A percentile compares a stretch with the other conserved stretches of the same genome.
These are phyloP conservation scores for Enteromius unitaeniatus DNA, from an alignment of 2,797 vertebrate species.

Conservation along the genomic window DNA sequence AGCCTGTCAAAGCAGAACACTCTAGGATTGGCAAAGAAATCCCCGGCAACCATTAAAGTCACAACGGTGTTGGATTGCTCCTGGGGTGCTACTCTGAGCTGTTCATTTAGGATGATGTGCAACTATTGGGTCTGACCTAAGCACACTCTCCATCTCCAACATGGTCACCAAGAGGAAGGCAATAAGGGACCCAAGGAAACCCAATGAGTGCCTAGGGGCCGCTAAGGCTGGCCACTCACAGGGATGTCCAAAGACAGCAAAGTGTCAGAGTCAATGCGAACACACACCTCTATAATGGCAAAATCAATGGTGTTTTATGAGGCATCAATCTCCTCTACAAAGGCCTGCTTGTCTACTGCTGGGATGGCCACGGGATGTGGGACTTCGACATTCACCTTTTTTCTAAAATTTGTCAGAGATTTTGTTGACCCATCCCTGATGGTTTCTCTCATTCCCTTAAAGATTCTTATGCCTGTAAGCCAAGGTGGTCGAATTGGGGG, in stretches of 20 bases:
- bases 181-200: slow-evolving; percentile 71
- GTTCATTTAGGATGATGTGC: slow-evolving; percentile 83
- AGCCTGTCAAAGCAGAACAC: slow-evolving; percentile 10
- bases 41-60: slow-evolving; percentile 70
- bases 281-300: slow-evolving; percentile 82
- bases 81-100: slow-evolving; percentile 73
- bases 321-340: slow-evolving; percentile 81
- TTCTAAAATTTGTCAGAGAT: slow-evolving; percentile 52
- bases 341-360: slow-evolving; percentile 70
- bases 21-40: slow-evolving; percentile 49
- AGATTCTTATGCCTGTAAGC: slow-evolving; percentile 65
- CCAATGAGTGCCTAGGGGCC: slow-evolving; percentile 66
- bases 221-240: slow-evolving; percentile 75
- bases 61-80: slow-evolving; percentile 74
- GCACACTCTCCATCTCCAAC: slow-evolving; percentile 72
- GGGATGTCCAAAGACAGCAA: slow-evolving; percentile 80
- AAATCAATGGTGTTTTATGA: slow-evolving; percentile 84
- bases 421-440: slow-evolving; percentile 65
- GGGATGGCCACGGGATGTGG: slow-evolving; percentile 58
- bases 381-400: not conserved
- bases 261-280: slow-evolving; percentile 84
- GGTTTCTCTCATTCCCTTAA: slow-evolving; percentile 65
- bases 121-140: slow-evolving; percentile 73
- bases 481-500: slow-evolving; percentile 66
- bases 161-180: slow-evolving; percentile 66